phyloP scores from a whole-genome alignment of 1,140 invertebrate species.

The Zaprionus kolodkinae region DNA sequence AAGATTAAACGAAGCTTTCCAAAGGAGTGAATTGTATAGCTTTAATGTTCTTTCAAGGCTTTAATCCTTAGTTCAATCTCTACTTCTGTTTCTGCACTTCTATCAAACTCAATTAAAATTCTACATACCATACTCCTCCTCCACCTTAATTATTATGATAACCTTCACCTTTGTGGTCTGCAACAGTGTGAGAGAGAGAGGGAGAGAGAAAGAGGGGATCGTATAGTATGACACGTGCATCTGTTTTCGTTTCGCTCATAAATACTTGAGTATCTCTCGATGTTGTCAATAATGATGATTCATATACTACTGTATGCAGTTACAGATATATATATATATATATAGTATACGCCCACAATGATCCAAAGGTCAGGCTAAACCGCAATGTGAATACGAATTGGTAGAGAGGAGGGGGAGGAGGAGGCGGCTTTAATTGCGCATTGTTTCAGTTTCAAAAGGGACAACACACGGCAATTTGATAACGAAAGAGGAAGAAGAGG shows the following conservation, averaged over 20 bases:
- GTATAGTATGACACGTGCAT: neutral
- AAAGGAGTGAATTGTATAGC: neutral
- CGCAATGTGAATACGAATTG: neutral
- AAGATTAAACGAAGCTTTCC: neutral
- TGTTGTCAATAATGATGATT: slow-evolving; percentile 2
- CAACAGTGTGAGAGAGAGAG: neutral
- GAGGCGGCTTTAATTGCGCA: neutral
- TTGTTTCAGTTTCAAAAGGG: neutral
- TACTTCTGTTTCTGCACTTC: neutral
- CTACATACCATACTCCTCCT: neutral
- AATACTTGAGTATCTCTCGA: neutral
- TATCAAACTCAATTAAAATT: neutral
- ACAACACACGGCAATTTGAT: neutral
- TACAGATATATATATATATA: neutral
- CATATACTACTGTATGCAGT: neutral
- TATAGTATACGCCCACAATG: neutral
- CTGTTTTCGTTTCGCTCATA: neutral
- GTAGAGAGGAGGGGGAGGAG: too few relatives aligned
- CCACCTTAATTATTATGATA: neutral
- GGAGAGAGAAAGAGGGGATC: neutral
- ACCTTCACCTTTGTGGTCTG: slow-evolving; percentile 4
- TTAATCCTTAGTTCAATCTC: neutral
- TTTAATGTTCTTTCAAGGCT: neutral
- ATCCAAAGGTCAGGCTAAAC: neutral
- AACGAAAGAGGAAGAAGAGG: neutral